A percentile compares a stretch with the other conserved stretches of the same genome.
Evolutionary conservation across 2,797 vertebrate species (phyloP).

Genomic region (Argentina silus): DNA sequence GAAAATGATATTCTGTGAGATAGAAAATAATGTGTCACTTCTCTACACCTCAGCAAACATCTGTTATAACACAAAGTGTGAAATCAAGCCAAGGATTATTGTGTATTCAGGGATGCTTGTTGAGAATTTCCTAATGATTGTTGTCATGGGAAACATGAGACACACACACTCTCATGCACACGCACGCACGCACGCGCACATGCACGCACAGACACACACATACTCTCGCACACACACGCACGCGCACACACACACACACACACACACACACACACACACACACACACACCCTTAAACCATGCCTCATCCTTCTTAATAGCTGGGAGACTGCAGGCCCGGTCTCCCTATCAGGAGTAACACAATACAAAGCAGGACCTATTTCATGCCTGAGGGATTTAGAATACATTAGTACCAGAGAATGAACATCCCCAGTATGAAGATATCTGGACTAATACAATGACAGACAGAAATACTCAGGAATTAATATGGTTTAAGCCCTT

Average conservation of each 20-base stretch:
- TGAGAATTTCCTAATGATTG: not conserved
- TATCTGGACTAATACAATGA: slow-evolving; percentile 37
- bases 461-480: slow-evolving; percentile 31
- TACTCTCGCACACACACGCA: not conserved
- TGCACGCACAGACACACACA: not conserved
- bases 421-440: slow-evolving; percentile 35
- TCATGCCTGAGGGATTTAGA: slow-evolving; percentile 45
- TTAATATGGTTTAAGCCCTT: slow-evolving; percentile 37
- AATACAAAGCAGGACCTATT: slow-evolving; percentile 34
- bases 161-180: not conserved
- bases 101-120: not conserved
- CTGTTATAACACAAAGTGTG: too few species aligned
- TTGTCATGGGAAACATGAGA: not conserved
- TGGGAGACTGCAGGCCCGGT: slow-evolving; percentile 26
- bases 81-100: not conserved
- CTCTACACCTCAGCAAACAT: too few species aligned
- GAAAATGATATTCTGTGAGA: too few species aligned
- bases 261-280: not conserved
- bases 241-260: not conserved
- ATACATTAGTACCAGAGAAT: slow-evolving; percentile 38
- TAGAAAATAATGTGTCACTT: too few species aligned
- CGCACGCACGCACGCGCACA: not conserved
- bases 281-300: not conserved
- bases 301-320: slow-evolving; percentile 30
- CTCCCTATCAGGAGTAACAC: slow-evolving; percentile 36